Evolutionary conservation across 1,140 invertebrate species (phyloP), one percentile per base, ranked within the genome.

Genomic region (Acyrthosiphon pisum): DNA sequence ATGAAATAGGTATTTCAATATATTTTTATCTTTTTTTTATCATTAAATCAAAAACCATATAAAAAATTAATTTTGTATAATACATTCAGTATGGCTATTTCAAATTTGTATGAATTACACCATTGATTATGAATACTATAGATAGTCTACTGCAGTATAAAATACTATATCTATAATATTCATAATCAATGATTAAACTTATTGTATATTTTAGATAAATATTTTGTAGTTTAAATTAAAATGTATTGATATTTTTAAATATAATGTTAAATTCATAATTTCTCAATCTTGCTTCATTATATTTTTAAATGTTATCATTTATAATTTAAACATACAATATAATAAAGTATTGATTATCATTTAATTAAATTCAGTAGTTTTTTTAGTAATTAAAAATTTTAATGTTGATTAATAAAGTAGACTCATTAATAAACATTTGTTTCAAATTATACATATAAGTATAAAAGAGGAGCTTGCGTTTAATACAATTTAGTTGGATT

Each of bases 41-140:
- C 2, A 83, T 37, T 4, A 81, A 1, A 35, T 20, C n/a, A 91
- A 76, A 7, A 35, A 88, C 53, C 8, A n/a, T 44, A 68, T 46
- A 50, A 46, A 90, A 41, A 46, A 68, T 44, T 41, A 88, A 89
- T 92, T 91, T 93, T n/a, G n/a, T n/a, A 56, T 56, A 26, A 26
- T 56, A 56, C 22, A 56, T 23, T 56, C 23, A 56, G 53, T 56
- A 56, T 8, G 22, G 7, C 53, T 26, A 23, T 56, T 56, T 56
- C 53, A 41, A 4, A 41, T 41, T 41, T 41, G 41, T 41, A 41
- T 41, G 2, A 2, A 41, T 41, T 41, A 41, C 41, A 41, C 41
- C 41, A 41, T 41, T 41, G 41, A 41, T 41, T 41, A 41, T 41
- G 41, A 41, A 41, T 41, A 41, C 41, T 41, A 41, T 41, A 41